A percentile compares a stretch with the other conserved stretches of the same genome.
Conservation (phyloP, 1,140 invertebrate species). For the Tetramorium simillimum region DNA sequence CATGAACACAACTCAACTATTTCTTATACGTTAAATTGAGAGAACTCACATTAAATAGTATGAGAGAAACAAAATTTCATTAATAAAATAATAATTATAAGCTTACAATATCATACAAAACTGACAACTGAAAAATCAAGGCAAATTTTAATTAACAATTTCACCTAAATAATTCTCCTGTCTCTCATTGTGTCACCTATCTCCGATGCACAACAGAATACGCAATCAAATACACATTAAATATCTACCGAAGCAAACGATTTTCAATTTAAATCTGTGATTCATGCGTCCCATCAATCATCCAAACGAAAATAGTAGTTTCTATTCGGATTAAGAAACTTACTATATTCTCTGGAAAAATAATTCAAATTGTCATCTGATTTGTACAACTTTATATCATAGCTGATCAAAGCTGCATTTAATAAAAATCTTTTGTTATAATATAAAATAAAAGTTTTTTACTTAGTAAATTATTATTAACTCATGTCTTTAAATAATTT, state of each 20-base stretch:
- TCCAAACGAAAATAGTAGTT: slow-evolving; percentile 37
- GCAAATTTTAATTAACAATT: slow-evolving; percentile 38
- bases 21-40: neutral
- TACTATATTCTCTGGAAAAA: slow-evolving; percentile 30
- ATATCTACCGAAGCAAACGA: slow-evolving; percentile 12
- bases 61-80: neutral
- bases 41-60: neutral
- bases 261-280: slow-evolving; percentile 38
- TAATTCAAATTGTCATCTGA: neutral
- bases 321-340: neutral
- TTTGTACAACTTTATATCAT: neutral
- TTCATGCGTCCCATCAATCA: neutral
- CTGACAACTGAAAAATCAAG: neutral
- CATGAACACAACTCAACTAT: neutral
- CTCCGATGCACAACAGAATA: neutral
- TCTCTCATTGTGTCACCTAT: neutral
- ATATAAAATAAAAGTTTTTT: neutral
- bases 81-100: slow-evolving; percentile 8
- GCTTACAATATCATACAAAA: neutral
- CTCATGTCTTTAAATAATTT: neutral
- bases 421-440: neutral
- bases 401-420: neutral
- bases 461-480: too few relatives aligned
- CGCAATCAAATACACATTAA: slow-evolving; percentile 52
- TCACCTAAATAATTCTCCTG: slow-evolving; percentile 3